Percentiles rank a stretch among this genome's conserved stretches.
These are phyloP conservation scores for Nezara viridula DNA, from an alignment of 2,888 invertebrate species.

Conservation along the genomic window DNA sequence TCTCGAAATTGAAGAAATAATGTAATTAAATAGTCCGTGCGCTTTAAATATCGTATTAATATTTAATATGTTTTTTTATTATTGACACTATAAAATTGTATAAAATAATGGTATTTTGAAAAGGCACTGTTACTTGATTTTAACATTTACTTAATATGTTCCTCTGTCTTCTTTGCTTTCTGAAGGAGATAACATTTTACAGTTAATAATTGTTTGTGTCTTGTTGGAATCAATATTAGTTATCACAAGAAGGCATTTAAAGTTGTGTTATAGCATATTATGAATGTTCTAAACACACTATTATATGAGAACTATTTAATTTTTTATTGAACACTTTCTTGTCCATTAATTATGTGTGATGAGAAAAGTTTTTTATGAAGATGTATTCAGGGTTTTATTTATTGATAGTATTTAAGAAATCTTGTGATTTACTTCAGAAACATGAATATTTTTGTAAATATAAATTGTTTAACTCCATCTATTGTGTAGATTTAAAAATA, in stretches of 20 bases:
- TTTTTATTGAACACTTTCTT: background rate
- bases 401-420: conserved; percentile 57
- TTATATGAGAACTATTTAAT: conserved; percentile 19
- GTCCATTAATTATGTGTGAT: background rate
- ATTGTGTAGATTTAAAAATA: conserved; percentile 54
- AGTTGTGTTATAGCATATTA: background rate
- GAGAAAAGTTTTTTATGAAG: conserved; percentile 18
- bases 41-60: conserved; percentile 47
- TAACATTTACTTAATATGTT: conserved; percentile 26
- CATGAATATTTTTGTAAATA: conserved; percentile 60
- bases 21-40: conserved; percentile 32
- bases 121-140: conserved; percentile 23
- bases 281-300: background rate
- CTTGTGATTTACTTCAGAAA: conserved; percentile 55
- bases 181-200: background rate
- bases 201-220: background rate
- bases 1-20: conserved; percentile 53
- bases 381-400: conserved; percentile 55
- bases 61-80: conserved; percentile 27
- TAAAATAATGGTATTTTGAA: conserved; percentile 41
- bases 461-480: conserved; percentile 51
- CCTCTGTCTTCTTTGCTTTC: conserved; percentile 11
- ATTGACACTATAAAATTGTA: conserved; percentile 47
- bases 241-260: too few relatives aligned
- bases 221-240: background rate